These are phyloP conservation scores for Apis cerana DNA, from an alignment of 1,140 invertebrate genomes.

Conservation along the genomic window DNA sequence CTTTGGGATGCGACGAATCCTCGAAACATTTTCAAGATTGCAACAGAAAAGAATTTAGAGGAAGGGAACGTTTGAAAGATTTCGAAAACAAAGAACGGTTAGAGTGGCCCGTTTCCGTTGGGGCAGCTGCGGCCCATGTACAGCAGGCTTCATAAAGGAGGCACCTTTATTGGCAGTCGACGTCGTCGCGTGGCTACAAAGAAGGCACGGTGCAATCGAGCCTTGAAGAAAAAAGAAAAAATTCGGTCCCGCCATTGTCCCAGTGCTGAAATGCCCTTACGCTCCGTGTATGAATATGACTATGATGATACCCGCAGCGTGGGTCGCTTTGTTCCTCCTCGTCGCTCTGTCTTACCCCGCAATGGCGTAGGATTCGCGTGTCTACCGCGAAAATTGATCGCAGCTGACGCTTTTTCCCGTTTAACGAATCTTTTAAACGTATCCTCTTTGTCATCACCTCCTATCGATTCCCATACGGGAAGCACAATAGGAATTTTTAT, in stretches of 20 bases:
- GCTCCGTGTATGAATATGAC: conserved; percentile 66
- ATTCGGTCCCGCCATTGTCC: conserved; percentile 38
- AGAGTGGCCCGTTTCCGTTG: conserved; percentile 20
- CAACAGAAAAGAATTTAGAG: neutral
- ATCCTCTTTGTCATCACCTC: neutral
- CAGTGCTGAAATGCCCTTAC: conserved; percentile 39
- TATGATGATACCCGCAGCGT: conserved; percentile 69
- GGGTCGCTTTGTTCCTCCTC: conserved; percentile 69
- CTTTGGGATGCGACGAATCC: neutral
- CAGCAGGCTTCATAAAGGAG: conserved; percentile 6
- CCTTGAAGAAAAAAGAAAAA: neutral
- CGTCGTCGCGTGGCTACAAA: conserved; percentile 34
- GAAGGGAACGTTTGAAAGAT: neutral
- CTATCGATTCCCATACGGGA: neutral
- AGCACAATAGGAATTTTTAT: neutral
- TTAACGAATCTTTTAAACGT: conserved; percentile 14
- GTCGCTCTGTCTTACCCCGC: conserved; percentile 14
- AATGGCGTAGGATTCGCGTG: conserved; percentile 23
- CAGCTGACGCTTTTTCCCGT: conserved; percentile 1
- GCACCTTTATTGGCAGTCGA: conserved; percentile 36
- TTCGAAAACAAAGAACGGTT: conserved; percentile 1
- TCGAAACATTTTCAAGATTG: neutral
- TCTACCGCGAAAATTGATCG: neutral
- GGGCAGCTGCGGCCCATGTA: neutral
- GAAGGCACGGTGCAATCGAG: neutral